Percentiles rank a stretch among this genome's conserved stretches.
phyloP scores from a whole-genome alignment of 2,888 invertebrate species.

The Sphaerophoria rueppellii region DNA sequence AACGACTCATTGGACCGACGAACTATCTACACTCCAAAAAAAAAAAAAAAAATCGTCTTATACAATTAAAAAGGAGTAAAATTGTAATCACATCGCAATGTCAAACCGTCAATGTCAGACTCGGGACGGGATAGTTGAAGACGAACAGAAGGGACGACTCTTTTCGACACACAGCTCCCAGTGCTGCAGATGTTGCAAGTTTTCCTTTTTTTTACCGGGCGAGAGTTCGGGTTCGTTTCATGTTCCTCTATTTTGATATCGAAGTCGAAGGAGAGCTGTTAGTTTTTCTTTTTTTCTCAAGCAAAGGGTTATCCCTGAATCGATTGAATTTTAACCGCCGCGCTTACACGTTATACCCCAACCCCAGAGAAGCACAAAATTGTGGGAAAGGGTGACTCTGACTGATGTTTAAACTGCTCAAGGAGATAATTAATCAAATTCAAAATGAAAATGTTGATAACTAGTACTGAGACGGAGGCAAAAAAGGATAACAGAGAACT shows the following conservation, averaged over 20 bases:
- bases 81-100: slow-evolving; percentile 71
- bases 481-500: slow-evolving; percentile 2
- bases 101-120: slow-evolving; percentile 69
- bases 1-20: slow-evolving; percentile 18
- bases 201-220: slow-evolving; percentile 5
- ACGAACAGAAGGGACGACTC: slow-evolving; percentile 51
- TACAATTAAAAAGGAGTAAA: slow-evolving; percentile 63
- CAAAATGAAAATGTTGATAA: slow-evolving; percentile 71
- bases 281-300: slow-evolving; percentile 12
- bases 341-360: slow-evolving; percentile 34
- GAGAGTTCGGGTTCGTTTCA: slow-evolving; percentile 12
- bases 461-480: slow-evolving; percentile 13
- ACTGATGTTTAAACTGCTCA: slow-evolving; percentile 51
- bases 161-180: slow-evolving; percentile 25
- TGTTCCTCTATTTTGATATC: slow-evolving; percentile 20
- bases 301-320: slow-evolving; percentile 67
- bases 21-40: not conserved
- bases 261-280: slow-evolving; percentile 36
- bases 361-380: not conserved
- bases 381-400: slow-evolving; percentile 54
- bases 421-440: slow-evolving; percentile 70
- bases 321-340: slow-evolving; percentile 67
- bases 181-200: slow-evolving; percentile 62
- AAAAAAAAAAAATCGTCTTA: slow-evolving; percentile 18
- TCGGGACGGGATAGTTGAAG: not conserved